phyloP scores from a whole-genome alignment of 2,888 invertebrate genomes.

The Cosmia trapezina region DNA sequence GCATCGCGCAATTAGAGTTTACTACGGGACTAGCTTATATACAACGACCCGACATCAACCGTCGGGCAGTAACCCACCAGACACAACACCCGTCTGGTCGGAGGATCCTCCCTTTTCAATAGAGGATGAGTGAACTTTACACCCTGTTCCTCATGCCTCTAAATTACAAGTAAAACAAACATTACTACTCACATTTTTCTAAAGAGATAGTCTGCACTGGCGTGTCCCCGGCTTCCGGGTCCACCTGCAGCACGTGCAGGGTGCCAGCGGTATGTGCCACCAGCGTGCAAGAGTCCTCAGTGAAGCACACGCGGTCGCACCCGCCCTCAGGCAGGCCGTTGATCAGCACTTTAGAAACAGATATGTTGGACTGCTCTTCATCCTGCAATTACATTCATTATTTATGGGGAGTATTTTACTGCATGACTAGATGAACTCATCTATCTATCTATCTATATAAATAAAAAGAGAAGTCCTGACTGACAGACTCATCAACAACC shows the following conservation, averaged over 20 bases:
- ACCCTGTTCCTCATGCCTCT: too few species aligned
- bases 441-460: too few species aligned
- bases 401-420: background rate
- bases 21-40: too few species aligned
- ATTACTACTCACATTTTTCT: constrained; percentile 75
- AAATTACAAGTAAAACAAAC: background rate
- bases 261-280: constrained; percentile 72
- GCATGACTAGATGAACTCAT: too few species aligned
- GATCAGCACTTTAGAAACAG: constrained; percentile 79
- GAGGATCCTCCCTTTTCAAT: too few species aligned
- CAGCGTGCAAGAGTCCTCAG: constrained; percentile 78
- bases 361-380: constrained; percentile 80
- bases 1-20: too few species aligned
- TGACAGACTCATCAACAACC: too few species aligned
- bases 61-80: too few species aligned
- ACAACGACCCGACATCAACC: too few species aligned
- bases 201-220: constrained; percentile 77
- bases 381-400: constrained; percentile 69
- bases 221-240: constrained; percentile 81
- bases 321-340: constrained; percentile 72
- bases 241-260: constrained; percentile 79
- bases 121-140: too few species aligned
- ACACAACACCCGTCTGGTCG: too few species aligned
- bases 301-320: constrained; percentile 79
- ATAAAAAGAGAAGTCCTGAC: too few species aligned